Base-by-base conservation (phyloP, 2,797 vertebrate species). In the Lycodopsis pacificus region DNA sequence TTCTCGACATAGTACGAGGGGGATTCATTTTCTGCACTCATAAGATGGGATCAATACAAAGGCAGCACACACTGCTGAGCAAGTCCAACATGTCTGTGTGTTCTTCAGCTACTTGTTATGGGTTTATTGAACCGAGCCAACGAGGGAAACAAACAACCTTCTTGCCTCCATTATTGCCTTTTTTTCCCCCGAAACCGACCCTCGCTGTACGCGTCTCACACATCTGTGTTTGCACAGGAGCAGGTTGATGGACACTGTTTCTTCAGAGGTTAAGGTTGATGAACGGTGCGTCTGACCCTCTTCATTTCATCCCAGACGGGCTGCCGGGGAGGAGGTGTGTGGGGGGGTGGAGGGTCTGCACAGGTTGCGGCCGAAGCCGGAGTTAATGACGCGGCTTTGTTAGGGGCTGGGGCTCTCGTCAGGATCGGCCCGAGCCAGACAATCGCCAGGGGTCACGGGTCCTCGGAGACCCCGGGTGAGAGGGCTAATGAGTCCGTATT, bases 341-440 rank as follows among this genome's bases (percentile, higher is more conserved):
- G 30, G 5, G 46, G 46, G 46, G 46, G 48, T n/a, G n/a, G n/a
- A n/a, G 48, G 17, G 14, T 80, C 74, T 61, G 73, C 48, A 84
- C 48, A 84, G 69, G 73, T 76, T 70, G 81, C 32, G 80, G 85
- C 73, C 13, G n/a, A 75, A 81, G 87, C 71, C 27, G 25, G 83
- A 90, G 86, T 87, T 89, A 90, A 92, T 90, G 89, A 88, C 81
- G 40, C 27, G 78, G 86, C 86, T 92, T 93, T 93, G 89, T 93
- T 83, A 0, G 32, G 56, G 11, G 19, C 58, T 48, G 32, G 65
- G 76, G 74, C 77, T 86, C 81, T 73, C 34, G 48, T 78, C 64
- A 51, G 76, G 78, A 83, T 42, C 72, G 84, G 87, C 30, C 75
- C 3, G 4, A 66, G 77, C 75, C 77, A 82, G 79, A 91, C 89